These are phyloP conservation scores for Acrobeloides nanus DNA, from an alignment of 2,888 invertebrate genomes.

Conservation along the genomic window DNA sequence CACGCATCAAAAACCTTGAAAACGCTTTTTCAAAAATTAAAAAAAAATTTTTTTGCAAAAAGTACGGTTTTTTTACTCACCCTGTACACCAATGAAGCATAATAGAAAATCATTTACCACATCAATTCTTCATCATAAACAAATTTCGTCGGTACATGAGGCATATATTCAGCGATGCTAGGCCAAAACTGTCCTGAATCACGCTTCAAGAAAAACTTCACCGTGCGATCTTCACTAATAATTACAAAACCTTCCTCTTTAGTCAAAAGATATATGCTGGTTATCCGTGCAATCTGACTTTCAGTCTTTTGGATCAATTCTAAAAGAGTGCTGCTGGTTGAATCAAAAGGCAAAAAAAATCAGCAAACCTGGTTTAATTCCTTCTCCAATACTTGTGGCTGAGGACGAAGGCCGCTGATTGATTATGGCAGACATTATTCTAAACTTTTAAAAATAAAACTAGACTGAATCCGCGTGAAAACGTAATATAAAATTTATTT, in stretches of 20 bases:
- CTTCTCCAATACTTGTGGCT: slow-evolving; percentile 16
- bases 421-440: slow-evolving; percentile 30
- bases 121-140: slow-evolving; percentile 42
- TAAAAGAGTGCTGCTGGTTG: slow-evolving; percentile 5
- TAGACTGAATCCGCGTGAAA: no score
- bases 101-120: slow-evolving; percentile 20
- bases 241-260: slow-evolving; percentile 40
- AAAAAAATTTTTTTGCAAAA: no score
- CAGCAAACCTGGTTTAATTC: slow-evolving; percentile 21
- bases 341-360: slow-evolving; percentile 1
- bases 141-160: slow-evolving; percentile 41
- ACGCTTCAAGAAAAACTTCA: slow-evolving; percentile 89
- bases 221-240: slow-evolving; percentile 36
- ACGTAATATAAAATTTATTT: no score
- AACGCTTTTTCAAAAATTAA: no score
- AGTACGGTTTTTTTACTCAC: no score
- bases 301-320: slow-evolving; percentile 44
- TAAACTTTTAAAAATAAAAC: no score
- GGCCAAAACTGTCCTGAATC: slow-evolving; percentile 99
- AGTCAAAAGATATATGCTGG: slow-evolving; percentile 36
- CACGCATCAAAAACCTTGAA: no score
- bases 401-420: slow-evolving; percentile 24
- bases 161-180: slow-evolving; percentile 68
- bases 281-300: slow-evolving; percentile 46
- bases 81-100: slow-evolving; percentile 6